Evolutionary conservation across 2,113 vertebrate genomes (phyloP).

Genomic region (Mirza zaza): DNA sequence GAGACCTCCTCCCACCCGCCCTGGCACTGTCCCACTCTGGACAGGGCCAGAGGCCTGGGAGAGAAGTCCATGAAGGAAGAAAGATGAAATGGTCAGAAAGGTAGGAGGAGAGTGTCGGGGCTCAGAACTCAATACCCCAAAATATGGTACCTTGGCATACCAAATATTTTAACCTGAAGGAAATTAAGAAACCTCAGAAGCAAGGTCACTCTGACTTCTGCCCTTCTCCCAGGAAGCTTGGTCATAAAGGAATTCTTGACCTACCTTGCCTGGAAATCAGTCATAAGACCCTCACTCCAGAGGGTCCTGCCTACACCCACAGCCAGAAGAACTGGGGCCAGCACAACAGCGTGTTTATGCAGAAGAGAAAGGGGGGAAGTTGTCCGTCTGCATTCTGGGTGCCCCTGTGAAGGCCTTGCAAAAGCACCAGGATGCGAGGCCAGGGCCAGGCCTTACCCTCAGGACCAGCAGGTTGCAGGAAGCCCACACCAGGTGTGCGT

Average conservation of each 20-base stretch:
- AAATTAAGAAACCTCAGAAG: background rate
- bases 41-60: background rate
- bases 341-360: background rate
- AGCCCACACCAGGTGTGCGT: no score
- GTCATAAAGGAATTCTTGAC: background rate
- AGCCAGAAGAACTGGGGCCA: no score
- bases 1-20: background rate
- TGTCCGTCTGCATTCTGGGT: background rate
- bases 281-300: background rate
- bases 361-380: background rate
- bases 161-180: background rate
- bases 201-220: background rate
- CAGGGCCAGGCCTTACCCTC: background rate
- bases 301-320: background rate
- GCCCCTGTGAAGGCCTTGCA: background rate
- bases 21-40: no score
- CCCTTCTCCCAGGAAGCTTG: background rate
- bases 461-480: background rate
- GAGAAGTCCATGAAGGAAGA: background rate
- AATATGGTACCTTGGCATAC: background rate
- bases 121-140: background rate
- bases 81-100: background rate
- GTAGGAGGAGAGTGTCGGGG: background rate
- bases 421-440: background rate
- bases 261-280: background rate